Evolutionary conservation across 2,888 invertebrate species (phyloP), one percentile per base, ranked within the genome.

Genomic region (Cephalotes varians): DNA sequence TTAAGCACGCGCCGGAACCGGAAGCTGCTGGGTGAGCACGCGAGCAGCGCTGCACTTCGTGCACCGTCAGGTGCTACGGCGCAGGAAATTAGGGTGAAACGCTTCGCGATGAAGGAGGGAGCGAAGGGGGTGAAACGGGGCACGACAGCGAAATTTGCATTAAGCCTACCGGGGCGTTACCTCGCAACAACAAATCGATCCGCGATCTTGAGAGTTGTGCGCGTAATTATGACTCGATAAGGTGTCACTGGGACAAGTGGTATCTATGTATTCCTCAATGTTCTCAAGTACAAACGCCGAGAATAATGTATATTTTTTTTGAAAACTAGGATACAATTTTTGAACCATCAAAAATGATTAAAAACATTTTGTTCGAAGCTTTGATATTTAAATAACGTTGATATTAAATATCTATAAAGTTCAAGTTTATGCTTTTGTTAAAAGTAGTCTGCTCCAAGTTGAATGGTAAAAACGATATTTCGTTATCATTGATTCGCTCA

Each of bases 1-100:
- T 72, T 60, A 76, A 89, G 88, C 92, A 88, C 90, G 90, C 88
- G 87, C 90, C 88, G 89, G 89, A 92, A 91, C 92, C 93, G 92
- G 92, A 93, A 92, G 90, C 90, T 86, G 86, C 69, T 81, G 77
- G 76, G 76, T 54, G 90, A 90, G 88, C 91, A 92, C 91, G 90
- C 92, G 90, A 90, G 85, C 90, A 85, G 65, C 86, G 86, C 85
- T 77, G 69, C 83, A 82, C 81, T 73, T 74, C 74, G 82, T 84
- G 82, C 77, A 64, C 54, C 82, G 81, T 83, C 76, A 85, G 85
- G 83, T 85, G 85, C 77, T 64, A 65, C 69, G 64, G 80, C 60
- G 51, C 84, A 88, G 88, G 87, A 88, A 88, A 88, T 88, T 88
- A 85, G 88, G 88, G 88, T 84, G 84, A 77, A 84, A 85, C 64